A percentile compares a stretch with the other conserved stretches of the same genome.
These are phyloP conservation scores for Reticulitermes speratus DNA, from an alignment of 1,140 invertebrate species.

Conservation along the genomic window DNA sequence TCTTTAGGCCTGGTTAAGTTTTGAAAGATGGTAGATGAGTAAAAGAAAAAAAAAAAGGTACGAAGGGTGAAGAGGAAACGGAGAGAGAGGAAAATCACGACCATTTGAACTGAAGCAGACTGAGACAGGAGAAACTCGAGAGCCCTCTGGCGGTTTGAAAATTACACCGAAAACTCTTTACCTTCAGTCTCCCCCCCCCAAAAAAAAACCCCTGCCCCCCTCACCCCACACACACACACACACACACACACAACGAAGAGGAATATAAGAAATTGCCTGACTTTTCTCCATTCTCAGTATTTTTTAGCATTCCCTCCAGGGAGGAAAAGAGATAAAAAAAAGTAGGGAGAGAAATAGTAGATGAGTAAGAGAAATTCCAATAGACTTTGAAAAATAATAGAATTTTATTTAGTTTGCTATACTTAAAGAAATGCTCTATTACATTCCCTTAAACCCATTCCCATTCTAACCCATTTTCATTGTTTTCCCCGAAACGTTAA, in stretches of 20 bases:
- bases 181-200: not conserved
- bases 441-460: not conserved
- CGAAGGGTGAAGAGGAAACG: no score
- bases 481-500: no score
- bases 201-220: no score
- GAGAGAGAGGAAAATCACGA: not conserved
- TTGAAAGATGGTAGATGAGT: not conserved
- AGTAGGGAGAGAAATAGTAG: not conserved
- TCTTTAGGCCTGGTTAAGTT: not conserved
- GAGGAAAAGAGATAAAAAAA: not conserved
- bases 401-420: not conserved
- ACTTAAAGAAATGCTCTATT: not conserved
- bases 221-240: no score
- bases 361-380: not conserved
- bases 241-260: not conserved
- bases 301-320: not conserved
- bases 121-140: not conserved
- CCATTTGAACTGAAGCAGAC: not conserved
- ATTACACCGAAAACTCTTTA: conserved; percentile 12
- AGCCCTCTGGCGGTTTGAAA: not conserved
- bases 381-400: not conserved
- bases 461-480: not conserved
- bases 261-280: conserved; percentile 13
- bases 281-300: not conserved
- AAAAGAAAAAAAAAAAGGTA: not conserved